These are phyloP conservation scores for Alces alces DNA, from an alignment of 2,113 vertebrate genomes.

Conservation along the genomic window DNA sequence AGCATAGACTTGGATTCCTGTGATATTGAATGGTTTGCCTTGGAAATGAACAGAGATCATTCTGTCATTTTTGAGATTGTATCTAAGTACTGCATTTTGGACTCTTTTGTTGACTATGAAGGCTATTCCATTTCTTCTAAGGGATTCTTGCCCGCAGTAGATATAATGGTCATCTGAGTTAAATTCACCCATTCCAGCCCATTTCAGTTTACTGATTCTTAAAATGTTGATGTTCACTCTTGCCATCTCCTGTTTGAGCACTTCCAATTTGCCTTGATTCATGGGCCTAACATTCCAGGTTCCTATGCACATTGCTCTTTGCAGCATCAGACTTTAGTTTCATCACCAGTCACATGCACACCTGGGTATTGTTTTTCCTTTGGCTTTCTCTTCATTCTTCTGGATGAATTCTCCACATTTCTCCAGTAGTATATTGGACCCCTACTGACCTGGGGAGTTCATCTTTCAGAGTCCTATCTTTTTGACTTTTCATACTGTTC, in stretches of 20 bases:
- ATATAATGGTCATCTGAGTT: neutral
- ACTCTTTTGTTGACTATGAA: neutral
- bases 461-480: neutral
- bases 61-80: neutral
- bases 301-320: neutral
- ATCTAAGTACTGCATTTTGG: neutral
- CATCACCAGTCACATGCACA: neutral
- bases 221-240: neutral
- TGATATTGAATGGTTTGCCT: neutral
- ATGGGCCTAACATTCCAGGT: neutral
- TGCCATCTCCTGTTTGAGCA: neutral
- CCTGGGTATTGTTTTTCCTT: neutral
- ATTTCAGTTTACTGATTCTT: neutral
- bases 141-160: neutral
- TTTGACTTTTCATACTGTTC: neutral
- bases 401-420: neutral
- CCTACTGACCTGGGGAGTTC: neutral
- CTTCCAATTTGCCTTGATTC: neutral
- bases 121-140: neutral
- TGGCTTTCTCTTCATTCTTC: neutral
- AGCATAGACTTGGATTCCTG: neutral
- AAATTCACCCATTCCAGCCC: neutral
- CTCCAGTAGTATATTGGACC: neutral
- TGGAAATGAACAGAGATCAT: neutral
- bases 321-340: neutral